Conservation (phyloP, 2,113 vertebrate genomes). For the Gasterosteus nipponicus region DNA sequence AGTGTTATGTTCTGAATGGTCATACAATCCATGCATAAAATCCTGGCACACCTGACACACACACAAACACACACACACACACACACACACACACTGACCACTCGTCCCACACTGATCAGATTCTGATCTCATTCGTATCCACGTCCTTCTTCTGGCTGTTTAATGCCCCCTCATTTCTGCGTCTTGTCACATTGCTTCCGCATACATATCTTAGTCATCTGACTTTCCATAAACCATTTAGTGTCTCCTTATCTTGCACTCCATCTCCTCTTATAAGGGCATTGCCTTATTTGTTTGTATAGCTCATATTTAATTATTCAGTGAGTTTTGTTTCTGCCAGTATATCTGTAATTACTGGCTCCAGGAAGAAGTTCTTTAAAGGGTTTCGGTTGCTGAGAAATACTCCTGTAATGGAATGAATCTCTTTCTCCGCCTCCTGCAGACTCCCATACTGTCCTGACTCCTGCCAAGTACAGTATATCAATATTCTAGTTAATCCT, state of each 20-base stretch:
- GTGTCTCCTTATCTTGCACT: slow-evolving; percentile 8
- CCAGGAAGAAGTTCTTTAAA: slow-evolving; percentile 1
- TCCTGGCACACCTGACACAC: too few relatives aligned
- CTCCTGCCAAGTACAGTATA: not conserved
- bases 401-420: not conserved
- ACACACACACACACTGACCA: not conserved
- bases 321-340: not conserved
- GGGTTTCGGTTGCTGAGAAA: not conserved
- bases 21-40: not conserved
- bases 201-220: slow-evolving; percentile 8
- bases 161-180: not conserved
- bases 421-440: not conserved
- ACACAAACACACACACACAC: too few relatives aligned
- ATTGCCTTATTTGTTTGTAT: not conserved
- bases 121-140: not conserved
- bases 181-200: not conserved
- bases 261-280: not conserved
- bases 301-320: slow-evolving; percentile 17
- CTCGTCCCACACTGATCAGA: not conserved
- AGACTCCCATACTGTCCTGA: not conserved
- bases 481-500: slow-evolving; percentile 44
- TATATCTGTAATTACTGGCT: not conserved
- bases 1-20: not conserved
- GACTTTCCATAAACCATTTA: slow-evolving; percentile 1
- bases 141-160: slow-evolving; percentile 21